These are phyloP conservation scores for Pitta sordida DNA, from an alignment of 2,113 vertebrate genomes.

Conservation along the genomic window DNA sequence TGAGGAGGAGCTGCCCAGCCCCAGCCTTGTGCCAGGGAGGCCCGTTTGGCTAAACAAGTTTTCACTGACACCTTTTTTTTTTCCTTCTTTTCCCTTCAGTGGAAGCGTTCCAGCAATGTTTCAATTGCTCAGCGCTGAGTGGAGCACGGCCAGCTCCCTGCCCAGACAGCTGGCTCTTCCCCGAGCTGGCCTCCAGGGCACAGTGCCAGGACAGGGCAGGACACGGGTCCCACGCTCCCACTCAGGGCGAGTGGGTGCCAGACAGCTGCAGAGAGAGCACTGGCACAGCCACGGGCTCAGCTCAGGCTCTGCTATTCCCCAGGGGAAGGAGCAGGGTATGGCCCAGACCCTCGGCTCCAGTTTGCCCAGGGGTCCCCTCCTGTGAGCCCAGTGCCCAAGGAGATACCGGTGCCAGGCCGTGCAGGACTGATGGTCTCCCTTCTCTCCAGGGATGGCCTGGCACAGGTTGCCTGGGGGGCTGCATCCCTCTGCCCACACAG, in stretches of 20 bases:
- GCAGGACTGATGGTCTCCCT: accelerated
- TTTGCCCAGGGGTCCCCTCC: accelerated
- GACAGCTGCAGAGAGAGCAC: neutral
- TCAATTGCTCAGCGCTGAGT: neutral
- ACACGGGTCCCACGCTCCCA: neutral
- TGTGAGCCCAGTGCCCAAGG: neutral
- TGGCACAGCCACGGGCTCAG: neutral
- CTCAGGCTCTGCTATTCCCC: neutral
- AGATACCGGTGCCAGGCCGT: neutral
- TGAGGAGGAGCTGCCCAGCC: neutral
- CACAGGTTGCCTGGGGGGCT: neutral
- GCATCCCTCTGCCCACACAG: neutral
- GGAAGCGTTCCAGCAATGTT: conserved; percentile 7
- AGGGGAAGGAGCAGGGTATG: neutral
- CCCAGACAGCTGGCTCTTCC: conserved; percentile 24
- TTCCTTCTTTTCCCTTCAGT: accelerated
- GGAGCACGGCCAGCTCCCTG: neutral
- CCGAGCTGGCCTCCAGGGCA: neutral
- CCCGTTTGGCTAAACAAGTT: neutral
- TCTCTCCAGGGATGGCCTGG: neutral
- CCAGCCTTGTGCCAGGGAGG: neutral
- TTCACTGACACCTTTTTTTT: neutral
- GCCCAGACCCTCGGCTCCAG: neutral
- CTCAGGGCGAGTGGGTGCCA: accelerated
- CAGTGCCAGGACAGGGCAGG: neutral